Base-by-base conservation (phyloP, 2,113 vertebrate species). In the Prolemur simus region DNA sequence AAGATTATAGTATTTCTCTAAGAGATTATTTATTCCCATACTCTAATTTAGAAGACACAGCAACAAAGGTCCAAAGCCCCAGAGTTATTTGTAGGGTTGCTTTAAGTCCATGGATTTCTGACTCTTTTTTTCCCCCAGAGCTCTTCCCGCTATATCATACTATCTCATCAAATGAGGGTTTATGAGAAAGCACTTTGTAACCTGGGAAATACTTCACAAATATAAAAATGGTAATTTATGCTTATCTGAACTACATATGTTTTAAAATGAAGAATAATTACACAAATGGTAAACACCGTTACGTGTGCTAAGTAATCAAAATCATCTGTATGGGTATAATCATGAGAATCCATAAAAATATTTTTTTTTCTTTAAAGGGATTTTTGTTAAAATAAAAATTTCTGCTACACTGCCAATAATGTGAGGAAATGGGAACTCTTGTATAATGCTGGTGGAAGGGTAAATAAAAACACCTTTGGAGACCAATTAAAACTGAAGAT, bases 201-300 rank as follows among this genome's bases (percentile, higher is more conserved):
- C 20, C 71, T 81, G 9, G 45, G 85, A 91, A 91, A 92, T 37
- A 49, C 5, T 49, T 66, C 10, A 89, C 1, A 82, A 60, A 95
- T 77, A 87, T 91, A 86, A 92, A 86, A 86, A 58, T 74, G 66
- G 34, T 47, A 89, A 71, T 34, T 37, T 91, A 85, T 88, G 17
- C 20, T 85, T 94, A 47, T 60, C 13, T 77, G 29, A 95, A 86
- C 12, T 49, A 39, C 3, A 47, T 39, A 83, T 81, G 27, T 34
- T 94, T 96, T 71, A 37, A 87, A 89, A 83, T 71, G 37, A 82
- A 94, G 32, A 85, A 78, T 18, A n/a, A 76, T n/a, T 42, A 89
- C 18, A 82, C 3, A 90, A 95, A 85, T 69, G 76, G 9, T 89
- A 85, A 68, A 71, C 23, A 89, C 45, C 60, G 14, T 49, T 68